Base-by-base conservation (phyloP, 2,113 vertebrate genomes). In the Gambusia affinis region DNA sequence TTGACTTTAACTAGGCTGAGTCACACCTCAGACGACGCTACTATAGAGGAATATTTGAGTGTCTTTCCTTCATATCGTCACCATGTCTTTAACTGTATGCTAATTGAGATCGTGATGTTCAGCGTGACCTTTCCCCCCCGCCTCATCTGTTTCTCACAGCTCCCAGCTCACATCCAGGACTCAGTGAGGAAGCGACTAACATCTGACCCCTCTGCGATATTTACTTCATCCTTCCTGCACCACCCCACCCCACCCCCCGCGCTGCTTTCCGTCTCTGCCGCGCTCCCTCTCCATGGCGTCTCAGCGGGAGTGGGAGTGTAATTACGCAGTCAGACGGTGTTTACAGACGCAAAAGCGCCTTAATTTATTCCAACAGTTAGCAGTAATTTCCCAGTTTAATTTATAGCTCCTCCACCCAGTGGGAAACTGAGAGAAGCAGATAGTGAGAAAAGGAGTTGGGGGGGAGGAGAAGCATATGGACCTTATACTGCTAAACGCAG, bases 351-450 rank as follows among this genome's bases (percentile, higher is more conserved):
- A 95, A 93, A 94, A 92, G 91, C 83, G 84, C 91, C 89, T 92
- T 94, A 94, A 95, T 95, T 95, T 94, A 95, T 94, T 94, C 93
- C 91, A 93, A 93, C 92, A 92, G 94, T 93, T 95, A 94, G 94
- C 92, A 91, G 93, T 95, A 95, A 95, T 95, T 94, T 92, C 91
- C 93, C 85, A 90, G 91, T 95, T 94, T 94, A 95, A 95, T 95
- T 95, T 95, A 95, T 94, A 92, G 93, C 93, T 90, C 85, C 75
- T 92, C 87, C 85, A 92, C 91, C 91, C 91, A 89, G 85, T 91
- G 77, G 91, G 89, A 89, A 90, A 89, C 82, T 22, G 64, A 85
- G 70, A 85, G 80, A 79, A 67, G 81, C 84, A 90, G 86, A 91
- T 87, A 91, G 90, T 69, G 70, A 78, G 79, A 80, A 67, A 8